These are phyloP conservation scores for Eristalinus aeneus DNA, from an alignment of 2,888 invertebrate genomes.

Conservation along the genomic window DNA sequence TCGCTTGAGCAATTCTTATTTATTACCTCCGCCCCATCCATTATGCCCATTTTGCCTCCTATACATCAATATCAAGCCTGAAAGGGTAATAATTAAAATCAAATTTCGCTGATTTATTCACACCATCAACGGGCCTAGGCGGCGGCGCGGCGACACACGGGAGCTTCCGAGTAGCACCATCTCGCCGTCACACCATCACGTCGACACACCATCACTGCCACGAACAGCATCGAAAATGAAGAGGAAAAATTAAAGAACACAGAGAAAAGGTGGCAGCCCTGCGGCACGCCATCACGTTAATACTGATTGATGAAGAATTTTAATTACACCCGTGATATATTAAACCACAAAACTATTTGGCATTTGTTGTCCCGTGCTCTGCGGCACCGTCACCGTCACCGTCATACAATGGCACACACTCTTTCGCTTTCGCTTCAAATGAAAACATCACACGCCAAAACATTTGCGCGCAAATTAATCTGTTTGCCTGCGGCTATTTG, in stretches of 20 bases:
- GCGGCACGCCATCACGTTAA: constrained; percentile 65
- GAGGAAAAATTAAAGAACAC: background rate
- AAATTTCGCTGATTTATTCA: constrained; percentile 65
- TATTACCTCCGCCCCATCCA: constrained; percentile 54
- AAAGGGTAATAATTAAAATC: constrained; percentile 60
- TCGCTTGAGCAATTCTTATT: constrained; percentile 61
- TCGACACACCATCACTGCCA: background rate
- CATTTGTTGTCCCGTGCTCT: constrained; percentile 46
- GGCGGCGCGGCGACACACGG: background rate
- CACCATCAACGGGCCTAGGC: constrained; percentile 10
- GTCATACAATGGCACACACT: background rate
- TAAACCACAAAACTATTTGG: constrained; percentile 69
- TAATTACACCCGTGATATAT: constrained; percentile 70
- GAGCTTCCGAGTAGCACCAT: background rate
- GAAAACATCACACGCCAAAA: constrained; percentile 60
- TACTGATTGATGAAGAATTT: constrained; percentile 71
- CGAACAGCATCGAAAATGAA: background rate
- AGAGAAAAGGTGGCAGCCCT: constrained; percentile 34
- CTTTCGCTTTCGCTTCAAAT: constrained; percentile 28
- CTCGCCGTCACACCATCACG: background rate
- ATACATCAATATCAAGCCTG: constrained; percentile 21
- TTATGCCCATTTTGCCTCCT: constrained; percentile 20
- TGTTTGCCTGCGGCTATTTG: constrained; percentile 43
- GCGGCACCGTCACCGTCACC: background rate
- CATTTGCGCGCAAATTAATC: constrained; percentile 64